Conservation (phyloP, 2,797 vertebrate species). For the Capromys pilorides region DNA sequence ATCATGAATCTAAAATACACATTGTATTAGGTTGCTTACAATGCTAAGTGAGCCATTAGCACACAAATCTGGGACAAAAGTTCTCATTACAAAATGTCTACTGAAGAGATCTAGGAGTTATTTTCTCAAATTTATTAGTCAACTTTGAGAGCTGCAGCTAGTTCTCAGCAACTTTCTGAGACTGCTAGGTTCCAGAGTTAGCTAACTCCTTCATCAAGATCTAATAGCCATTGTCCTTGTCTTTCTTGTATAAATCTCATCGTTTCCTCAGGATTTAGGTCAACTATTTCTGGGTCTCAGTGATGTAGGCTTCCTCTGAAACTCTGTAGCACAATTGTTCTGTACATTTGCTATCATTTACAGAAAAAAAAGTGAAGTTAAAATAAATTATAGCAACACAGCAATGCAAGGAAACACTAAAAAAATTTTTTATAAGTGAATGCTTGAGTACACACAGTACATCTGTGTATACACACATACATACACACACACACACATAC, state of each 20-base stretch:
- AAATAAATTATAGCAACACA: background rate
- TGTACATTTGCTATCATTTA: background rate
- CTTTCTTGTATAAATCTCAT: background rate
- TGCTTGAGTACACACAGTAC: background rate
- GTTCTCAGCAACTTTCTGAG: background rate
- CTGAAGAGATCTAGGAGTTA: background rate
- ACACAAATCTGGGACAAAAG: background rate
- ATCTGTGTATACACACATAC: background rate
- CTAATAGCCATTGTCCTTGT: background rate
- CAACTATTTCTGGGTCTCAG: background rate
- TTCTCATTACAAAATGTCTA: background rate
- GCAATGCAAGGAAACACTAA: background rate
- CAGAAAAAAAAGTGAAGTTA: background rate
- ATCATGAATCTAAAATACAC: background rate
- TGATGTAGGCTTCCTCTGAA: background rate
- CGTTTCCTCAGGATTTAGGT: background rate
- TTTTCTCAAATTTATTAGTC: constrained; percentile 11
- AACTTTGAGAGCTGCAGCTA: background rate
- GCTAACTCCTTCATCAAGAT: background rate
- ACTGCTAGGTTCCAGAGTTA: background rate
- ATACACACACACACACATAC: background rate
- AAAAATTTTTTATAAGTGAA: background rate
- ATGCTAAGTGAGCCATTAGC: background rate
- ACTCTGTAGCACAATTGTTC: background rate
- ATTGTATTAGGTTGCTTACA: constrained; percentile 36